Evolutionary conservation across 30 jellyfish, hydroid and myxozoan species (phyloP), one percentile per base, ranked within the genome.

Genomic region (Aurelia aurita): DNA sequence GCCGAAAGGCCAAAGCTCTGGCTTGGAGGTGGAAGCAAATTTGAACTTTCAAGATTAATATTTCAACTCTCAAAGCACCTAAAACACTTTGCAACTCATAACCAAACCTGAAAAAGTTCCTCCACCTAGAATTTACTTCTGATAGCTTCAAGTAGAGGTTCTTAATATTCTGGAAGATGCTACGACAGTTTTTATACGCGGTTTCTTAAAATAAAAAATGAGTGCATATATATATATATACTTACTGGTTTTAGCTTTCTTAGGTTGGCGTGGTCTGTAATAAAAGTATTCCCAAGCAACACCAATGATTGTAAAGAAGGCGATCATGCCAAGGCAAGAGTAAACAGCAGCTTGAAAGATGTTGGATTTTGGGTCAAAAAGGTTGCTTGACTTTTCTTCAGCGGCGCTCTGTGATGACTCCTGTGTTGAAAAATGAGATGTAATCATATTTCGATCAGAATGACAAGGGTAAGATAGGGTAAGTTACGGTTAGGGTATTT

Each of bases 271-370:
- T 76, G 99, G 99, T 31, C 97, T 72, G 95, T 97, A 94, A 73
- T 94, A 94, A 87, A 85, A 89, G 73, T 94, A 88, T 61, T 94
- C 99, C 99, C 99, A 94, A 21, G 93, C 90, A 26, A 94, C 74
- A 39, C 99, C 96, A 65, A 89, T 64, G 60, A 79, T 58, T 2
- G 99, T 87, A 65, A 94, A 74, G 77, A 89, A 77, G 26, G 88
- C 96, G 16, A 94, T 94, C 89, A 94, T 45, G 0, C 99, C 99
- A 27, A 94, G 74, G 62, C 99, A 94, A 15, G 96, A 71, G 87
- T 22, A 94, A 69, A 94, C 99, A 35, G 99, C 99, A 15, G 91
- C 80, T 49, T 78, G 86, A 84, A 94, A 94, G 34, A 94, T 89
- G 1, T 58, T 73, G 32, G 98, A 90, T 3, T 71, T 65, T 8